phyloP scores from a whole-genome alignment of 2,888 invertebrate genomes.

The Mesodorylaimus sp. region DNA sequence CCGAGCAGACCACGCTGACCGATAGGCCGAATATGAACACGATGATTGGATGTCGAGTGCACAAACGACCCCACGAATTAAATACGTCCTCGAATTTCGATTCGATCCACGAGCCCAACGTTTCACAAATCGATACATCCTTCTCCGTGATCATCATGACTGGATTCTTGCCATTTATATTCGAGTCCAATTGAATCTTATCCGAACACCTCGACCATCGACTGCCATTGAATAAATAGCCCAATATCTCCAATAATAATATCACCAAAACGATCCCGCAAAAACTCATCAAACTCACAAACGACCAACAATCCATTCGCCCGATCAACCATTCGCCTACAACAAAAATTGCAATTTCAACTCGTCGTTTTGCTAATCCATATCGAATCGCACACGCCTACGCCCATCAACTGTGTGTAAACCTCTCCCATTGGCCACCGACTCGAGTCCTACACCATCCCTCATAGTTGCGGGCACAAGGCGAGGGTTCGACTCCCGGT shows the following conservation, averaged over 20 bases:
- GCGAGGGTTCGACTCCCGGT: too few relatives aligned
- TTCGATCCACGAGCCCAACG: slow-evolving; percentile 14
- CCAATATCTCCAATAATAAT: slow-evolving; percentile 13
- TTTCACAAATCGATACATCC: slow-evolving; percentile 9
- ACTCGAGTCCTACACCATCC: too few relatives aligned
- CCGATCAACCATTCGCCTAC: slow-evolving; percentile 16
- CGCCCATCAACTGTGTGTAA: too few relatives aligned
- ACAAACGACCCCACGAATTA: slow-evolving; percentile 38
- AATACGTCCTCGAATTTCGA: slow-evolving; percentile 3
- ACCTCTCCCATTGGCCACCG: too few relatives aligned
- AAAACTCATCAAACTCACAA: slow-evolving; percentile 17
- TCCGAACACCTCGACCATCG: neutral
- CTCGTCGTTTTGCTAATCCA: too few relatives aligned
- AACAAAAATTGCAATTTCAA: neutral
- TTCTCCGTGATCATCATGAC: neutral
- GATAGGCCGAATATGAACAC: slow-evolving; percentile 51
- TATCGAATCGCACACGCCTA: too few relatives aligned
- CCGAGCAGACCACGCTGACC: slow-evolving; percentile 48
- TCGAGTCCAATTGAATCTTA: neutral
- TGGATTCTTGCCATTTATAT: neutral
- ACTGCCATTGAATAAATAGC: slow-evolving; percentile 17
- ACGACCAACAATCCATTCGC: slow-evolving; percentile 16
- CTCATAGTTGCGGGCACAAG: too few relatives aligned
- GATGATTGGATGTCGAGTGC: slow-evolving; percentile 59
- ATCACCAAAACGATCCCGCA: slow-evolving; percentile 16